Evolutionary conservation across 1,140 invertebrate species (phyloP), one percentile per base, ranked within the genome.

Genomic region (Penaeus chinensis): DNA sequence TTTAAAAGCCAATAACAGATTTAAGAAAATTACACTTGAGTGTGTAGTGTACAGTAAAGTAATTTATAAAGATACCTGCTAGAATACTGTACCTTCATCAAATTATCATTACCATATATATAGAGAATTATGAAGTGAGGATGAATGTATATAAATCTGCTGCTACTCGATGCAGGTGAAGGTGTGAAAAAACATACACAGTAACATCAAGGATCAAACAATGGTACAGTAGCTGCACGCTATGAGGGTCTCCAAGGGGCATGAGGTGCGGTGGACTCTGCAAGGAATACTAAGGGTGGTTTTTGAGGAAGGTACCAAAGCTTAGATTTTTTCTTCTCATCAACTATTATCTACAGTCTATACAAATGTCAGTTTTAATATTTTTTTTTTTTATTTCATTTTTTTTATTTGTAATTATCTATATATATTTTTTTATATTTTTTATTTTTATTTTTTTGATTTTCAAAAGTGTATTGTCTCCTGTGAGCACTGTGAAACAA

Each of bases 401-500:
- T n/a, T 66, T 78, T 77, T 87, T 85, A 82, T 87, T 76, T 60
- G 65, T 87, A 54, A 16, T 54, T 54, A 54, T 16, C 16, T 54
- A 54, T 54, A 54, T 54, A 54, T 54, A 54, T 54, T 54, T 54
- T 54, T 54, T 54, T 54, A 54, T 11, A 13, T 8, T 54, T 54
- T 54, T 87, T 83, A 37, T 82, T 42, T n/a, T 66, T 66, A 77
- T 61, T 87, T 87, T 86, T 87, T 87, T 82, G 79, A 82, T 87
- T 87, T 82, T 82, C 82, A 76, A 60, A 87, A 87, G 69, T 76
- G 78, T 87, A 87, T 83, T 87, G 85, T 87, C 85, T 87, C 85
- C 71, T 82, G 71, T 87, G 85, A 87, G 85, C 85, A 87, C 85
- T 74, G 63, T 87, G 63, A 71, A 87, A 86, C 84, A 87, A 82